Evolutionary conservation across 2,797 vertebrate genomes (phyloP).

Genomic region (Gobio occitaniae): DNA sequence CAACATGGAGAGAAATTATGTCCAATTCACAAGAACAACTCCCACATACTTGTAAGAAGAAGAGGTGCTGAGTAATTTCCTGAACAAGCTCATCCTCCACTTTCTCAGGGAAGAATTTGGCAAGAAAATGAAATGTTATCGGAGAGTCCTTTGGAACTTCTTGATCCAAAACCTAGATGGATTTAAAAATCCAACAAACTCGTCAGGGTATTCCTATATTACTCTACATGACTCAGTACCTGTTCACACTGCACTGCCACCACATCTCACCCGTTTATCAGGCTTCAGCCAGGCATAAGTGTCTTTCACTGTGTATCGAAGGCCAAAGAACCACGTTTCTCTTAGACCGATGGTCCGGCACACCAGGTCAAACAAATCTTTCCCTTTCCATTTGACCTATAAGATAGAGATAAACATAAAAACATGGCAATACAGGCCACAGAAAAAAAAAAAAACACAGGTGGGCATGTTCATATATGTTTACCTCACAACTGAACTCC

Average conservation of each 20-base stretch:
- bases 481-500: slow-evolving; percentile 95
- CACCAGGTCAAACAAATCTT: slow-evolving; percentile 92
- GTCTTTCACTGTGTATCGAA: slow-evolving; percentile 89
- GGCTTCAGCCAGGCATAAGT: slow-evolving; percentile 91
- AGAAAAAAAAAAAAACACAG: neutral
- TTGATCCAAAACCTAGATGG: slow-evolving; percentile 88
- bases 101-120: slow-evolving; percentile 95
- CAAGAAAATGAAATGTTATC: slow-evolving; percentile 90
- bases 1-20: neutral
- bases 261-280: slow-evolving; percentile 86
- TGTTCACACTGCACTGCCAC: neutral
- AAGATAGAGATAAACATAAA: neutral
- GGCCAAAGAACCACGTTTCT: slow-evolving; percentile 95
- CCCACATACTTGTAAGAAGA: slow-evolving; percentile 90
- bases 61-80: slow-evolving; percentile 95
- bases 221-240: neutral
- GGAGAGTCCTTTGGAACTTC: slow-evolving; percentile 95
- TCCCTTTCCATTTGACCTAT: slow-evolving; percentile 95
- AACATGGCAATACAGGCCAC: neutral
- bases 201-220: slow-evolving; percentile 5
- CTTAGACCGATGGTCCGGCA: slow-evolving; percentile 90
- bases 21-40: neutral
- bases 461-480: slow-evolving; percentile 9
- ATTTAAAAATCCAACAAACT: neutral
- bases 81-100: slow-evolving; percentile 93